These are phyloP conservation scores for Pygmarrhopalites habei DNA, from an alignment of 1,140 invertebrate genomes.

Conservation along the genomic window DNA sequence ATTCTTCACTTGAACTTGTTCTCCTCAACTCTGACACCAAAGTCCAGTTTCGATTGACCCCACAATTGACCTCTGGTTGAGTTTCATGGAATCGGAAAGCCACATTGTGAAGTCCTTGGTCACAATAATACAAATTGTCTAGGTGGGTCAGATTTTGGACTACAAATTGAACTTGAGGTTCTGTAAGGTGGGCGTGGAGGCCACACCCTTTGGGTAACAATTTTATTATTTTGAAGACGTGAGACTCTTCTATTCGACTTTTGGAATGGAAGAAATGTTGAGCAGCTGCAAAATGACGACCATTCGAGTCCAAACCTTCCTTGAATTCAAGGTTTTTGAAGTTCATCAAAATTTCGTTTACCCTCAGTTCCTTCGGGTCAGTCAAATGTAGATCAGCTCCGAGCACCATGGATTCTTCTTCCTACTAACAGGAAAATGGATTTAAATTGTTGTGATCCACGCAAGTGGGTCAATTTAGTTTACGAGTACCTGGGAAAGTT, in stretches of 20 bases:
- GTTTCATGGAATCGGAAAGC: conserved; percentile 42
- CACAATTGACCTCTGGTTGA: conserved; percentile 44
- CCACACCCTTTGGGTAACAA: conserved; percentile 48
- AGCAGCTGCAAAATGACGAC: conserved; percentile 52
- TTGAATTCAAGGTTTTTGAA: conserved; percentile 55
- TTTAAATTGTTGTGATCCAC: too few species aligned
- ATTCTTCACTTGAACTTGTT: conserved; percentile 41
- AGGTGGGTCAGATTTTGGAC: conserved; percentile 45
- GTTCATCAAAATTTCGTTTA: conserved; percentile 59
- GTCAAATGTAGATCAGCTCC: conserved; percentile 11
- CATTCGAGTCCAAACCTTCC: conserved; percentile 50
- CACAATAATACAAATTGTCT: conserved; percentile 42
- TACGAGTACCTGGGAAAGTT: too few species aligned
- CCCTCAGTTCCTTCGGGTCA: conserved; percentile 49
- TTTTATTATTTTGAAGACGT: conserved; percentile 60
- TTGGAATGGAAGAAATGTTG: conserved; percentile 60
- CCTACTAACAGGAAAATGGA: too few species aligned
- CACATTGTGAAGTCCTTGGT: conserved; percentile 8
- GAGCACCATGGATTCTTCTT: not conserved
- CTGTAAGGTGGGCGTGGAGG: not conserved
- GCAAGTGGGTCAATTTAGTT: too few species aligned
- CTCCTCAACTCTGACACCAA: conserved; percentile 50
- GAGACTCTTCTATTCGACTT: conserved; percentile 54
- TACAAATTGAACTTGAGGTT: too few species aligned
- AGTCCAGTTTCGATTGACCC: conserved; percentile 46